phyloP scores from a whole-genome alignment of 2,113 vertebrate species.

The Edolisoma coerulescens region DNA sequence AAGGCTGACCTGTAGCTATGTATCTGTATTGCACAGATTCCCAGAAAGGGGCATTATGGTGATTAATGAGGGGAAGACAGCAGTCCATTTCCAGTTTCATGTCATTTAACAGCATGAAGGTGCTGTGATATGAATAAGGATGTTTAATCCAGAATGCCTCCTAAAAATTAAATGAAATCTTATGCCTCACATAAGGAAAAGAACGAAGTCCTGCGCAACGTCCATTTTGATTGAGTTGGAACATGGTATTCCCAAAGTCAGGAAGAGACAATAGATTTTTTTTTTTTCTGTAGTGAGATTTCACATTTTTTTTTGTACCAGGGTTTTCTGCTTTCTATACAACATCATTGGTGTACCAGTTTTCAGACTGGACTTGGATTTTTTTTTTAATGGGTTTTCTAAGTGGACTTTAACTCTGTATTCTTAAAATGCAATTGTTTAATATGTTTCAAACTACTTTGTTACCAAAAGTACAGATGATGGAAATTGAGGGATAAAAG shows the following conservation, averaged over 20 bases:
- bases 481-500: background rate
- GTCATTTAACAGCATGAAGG: background rate
- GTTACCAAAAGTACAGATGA: background rate
- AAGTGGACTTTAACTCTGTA: background rate
- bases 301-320: background rate
- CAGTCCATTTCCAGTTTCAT: background rate
- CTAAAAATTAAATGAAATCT: background rate
- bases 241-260: background rate
- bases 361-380: background rate
- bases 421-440: background rate
- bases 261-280: background rate
- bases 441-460: background rate
- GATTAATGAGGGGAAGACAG: background rate
- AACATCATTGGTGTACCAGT: accelerated
- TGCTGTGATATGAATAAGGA: background rate
- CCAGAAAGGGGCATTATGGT: background rate
- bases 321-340: background rate
- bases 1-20: background rate
- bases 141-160: background rate
- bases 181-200: background rate
- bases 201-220: background rate
- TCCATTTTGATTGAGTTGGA: background rate
- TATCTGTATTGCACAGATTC: background rate
- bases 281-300: background rate
- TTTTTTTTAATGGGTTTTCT: background rate